phyloP scores from a whole-genome alignment of 2,888 invertebrate species.

The Caenorhabditis sulstoni region DNA sequence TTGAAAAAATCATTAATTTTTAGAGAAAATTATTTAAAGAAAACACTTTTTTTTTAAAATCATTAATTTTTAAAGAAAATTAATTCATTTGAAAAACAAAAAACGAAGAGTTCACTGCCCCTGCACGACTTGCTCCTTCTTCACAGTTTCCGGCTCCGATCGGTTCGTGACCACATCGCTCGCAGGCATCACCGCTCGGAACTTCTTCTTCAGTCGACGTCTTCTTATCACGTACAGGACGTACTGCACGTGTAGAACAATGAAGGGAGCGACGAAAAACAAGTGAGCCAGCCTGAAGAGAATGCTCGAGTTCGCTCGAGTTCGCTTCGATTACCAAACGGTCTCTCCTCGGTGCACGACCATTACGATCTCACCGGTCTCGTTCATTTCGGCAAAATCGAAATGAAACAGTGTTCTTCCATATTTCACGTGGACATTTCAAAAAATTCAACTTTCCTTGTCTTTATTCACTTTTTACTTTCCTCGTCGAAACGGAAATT shows the following conservation, averaged over 20 bases:
- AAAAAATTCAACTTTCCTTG: background rate
- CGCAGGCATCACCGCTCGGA: slow-evolving; percentile 35
- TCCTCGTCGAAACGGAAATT: background rate
- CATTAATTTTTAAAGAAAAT: too few species aligned
- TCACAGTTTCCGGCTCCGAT: too few species aligned
- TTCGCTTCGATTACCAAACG: background rate
- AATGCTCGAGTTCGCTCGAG: background rate
- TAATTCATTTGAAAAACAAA: too few species aligned
- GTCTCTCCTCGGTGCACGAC: background rate
- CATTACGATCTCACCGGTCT: background rate
- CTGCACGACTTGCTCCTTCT: too few species aligned
- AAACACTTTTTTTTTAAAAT: too few species aligned
- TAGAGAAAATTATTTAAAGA: too few species aligned
- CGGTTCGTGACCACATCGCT: too few species aligned
- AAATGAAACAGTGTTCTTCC: too few species aligned
- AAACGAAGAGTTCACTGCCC: too few species aligned
- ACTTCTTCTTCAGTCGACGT: slow-evolving; percentile 21
- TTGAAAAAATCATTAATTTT: too few species aligned
- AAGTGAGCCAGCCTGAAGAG: slow-evolving; percentile 26
- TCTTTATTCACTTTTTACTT: background rate
- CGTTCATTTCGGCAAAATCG: too few species aligned
- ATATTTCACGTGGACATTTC: too few species aligned
- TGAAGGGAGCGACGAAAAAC: slow-evolving; percentile 40
- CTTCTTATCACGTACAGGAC: slow-evolving; percentile 11
- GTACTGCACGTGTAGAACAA: slow-evolving; percentile 36